Base-by-base conservation (phyloP, 2,113 vertebrate genomes). In the Notiomystis cincta region DNA sequence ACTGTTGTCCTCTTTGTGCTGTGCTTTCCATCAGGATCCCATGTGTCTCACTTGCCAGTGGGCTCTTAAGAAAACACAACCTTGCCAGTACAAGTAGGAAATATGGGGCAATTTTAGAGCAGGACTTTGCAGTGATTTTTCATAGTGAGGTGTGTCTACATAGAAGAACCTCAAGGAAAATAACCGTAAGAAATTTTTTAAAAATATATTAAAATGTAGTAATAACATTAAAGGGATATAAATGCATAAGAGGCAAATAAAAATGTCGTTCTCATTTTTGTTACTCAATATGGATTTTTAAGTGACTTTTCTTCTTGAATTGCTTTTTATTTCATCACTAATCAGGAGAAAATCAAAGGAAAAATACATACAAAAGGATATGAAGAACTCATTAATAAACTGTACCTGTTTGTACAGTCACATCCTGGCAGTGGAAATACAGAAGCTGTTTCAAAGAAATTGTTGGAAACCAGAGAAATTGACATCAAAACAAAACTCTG, bases 181-280 rank as follows among this genome's bases (percentile, higher is more conserved):
- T 15, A 21, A 18, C 24, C 0, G 1, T 37, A 31, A 75, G 18
- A 33, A 9, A 1, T 16, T 33, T 27, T 45, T 7, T 1, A 1
- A 2, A 2, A 6, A 72, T 30, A 4, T 19, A 25, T 38, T 51
- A 23, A 73, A 50, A 64, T 33, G 1, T 37, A 57, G n/a, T 33
- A 48, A 37, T 27, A 30, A 38, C 4, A 23, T 51, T 66, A 58
- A 33, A 56, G 18, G 44, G 20, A 69, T 7, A 42, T 53, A 76
- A 89, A 66, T 28, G 2, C 13, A 13, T 27, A 75, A 62, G 17
- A 64, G 25, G 19, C 28, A 82, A 76, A 56, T 37, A 31, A 25
- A 79, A 79, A 65, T 45, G 50, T 33, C 33, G 2, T 50, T 86
- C 64, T 45, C 11, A 9, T 23, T 44, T 92, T 45, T 28, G 13